Percentiles rank a stretch among this genome's conserved stretches.
These are phyloP conservation scores for Orestias chungarensis DNA, from an alignment of 2,797 vertebrate species.

Conservation along the genomic window DNA sequence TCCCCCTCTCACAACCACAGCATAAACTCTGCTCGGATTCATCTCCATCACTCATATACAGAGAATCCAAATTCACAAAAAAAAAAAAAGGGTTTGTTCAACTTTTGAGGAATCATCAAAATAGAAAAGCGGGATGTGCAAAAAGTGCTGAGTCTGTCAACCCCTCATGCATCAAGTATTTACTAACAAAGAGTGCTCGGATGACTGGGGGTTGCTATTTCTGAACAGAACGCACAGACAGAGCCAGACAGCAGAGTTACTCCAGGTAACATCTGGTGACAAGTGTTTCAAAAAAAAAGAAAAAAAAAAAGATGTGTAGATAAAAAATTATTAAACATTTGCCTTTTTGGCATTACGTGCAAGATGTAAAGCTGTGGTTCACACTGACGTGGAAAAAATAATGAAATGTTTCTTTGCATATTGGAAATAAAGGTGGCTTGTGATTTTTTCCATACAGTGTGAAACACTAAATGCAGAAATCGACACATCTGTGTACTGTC, in stretches of 20 bases:
- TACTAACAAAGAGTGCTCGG: slow-evolving; percentile 36
- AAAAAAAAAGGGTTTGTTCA: slow-evolving; percentile 12
- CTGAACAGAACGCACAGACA: slow-evolving; percentile 49
- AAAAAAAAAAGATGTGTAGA: slow-evolving; percentile 12
- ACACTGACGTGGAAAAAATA: background rate
- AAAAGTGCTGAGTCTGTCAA: slow-evolving; percentile 54
- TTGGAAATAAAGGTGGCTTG: background rate
- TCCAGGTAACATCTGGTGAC: slow-evolving; percentile 44
- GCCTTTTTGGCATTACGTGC: background rate
- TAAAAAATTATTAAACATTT: slow-evolving; percentile 14
- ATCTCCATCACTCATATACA: slow-evolving; percentile 21
- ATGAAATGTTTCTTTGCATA: background rate
- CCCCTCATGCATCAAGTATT: slow-evolving; percentile 41
- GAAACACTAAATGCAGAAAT: background rate
- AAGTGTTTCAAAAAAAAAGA: slow-evolving; percentile 29
- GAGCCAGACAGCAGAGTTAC: slow-evolving; percentile 49
- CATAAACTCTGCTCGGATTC: slow-evolving; percentile 23
- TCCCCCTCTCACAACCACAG: slow-evolving; percentile 16
- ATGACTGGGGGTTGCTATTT: slow-evolving; percentile 62
- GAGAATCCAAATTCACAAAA: slow-evolving; percentile 18
- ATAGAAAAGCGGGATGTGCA: slow-evolving; percentile 35
- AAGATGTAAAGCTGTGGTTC: background rate
- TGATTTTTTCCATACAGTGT: background rate
- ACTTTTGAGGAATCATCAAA: slow-evolving; percentile 49
- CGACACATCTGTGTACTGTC: background rate